These are phyloP conservation scores for Salvelinus namaycush DNA, from an alignment of 2,113 vertebrate genomes.

Conservation along the genomic window DNA sequence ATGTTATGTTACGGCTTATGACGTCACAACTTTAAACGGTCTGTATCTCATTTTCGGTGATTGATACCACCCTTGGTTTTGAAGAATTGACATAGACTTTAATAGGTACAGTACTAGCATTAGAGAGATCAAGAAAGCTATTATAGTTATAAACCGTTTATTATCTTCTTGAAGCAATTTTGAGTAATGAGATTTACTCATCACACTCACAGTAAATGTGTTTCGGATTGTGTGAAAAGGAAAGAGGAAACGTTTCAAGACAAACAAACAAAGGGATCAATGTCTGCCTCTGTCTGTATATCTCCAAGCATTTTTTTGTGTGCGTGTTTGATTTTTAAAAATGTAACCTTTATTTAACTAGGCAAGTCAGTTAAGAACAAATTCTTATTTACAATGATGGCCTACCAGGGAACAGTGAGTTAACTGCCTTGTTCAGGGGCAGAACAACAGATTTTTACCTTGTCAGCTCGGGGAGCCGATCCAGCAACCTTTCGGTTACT, in stretches of 20 bases:
- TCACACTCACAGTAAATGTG: not conserved
- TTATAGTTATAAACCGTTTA: not conserved
- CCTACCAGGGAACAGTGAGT: too few relatives aligned
- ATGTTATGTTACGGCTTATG: not conserved
- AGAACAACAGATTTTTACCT: too few relatives aligned
- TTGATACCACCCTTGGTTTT: not conserved
- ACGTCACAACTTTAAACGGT: not conserved
- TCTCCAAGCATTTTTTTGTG: constrained; percentile 42
- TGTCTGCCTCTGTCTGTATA: constrained; percentile 1
- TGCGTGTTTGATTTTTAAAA: not conserved
- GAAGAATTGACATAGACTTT: not conserved
- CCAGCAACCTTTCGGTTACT: too few relatives aligned
- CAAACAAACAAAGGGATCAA: not conserved
- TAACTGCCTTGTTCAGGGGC: too few relatives aligned
- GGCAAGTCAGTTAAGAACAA: not conserved
- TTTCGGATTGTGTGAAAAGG: not conserved
- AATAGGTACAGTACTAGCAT: not conserved
- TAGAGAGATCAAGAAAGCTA: not conserved
- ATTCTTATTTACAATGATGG: too few relatives aligned
- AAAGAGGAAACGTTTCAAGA: not conserved
- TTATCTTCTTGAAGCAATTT: not conserved
- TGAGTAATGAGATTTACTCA: not conserved
- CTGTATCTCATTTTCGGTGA: not conserved
- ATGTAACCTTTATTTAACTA: too few relatives aligned
- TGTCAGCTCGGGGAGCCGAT: too few relatives aligned